Evolutionary conservation across 2,888 invertebrate genomes (phyloP), one percentile per base, ranked within the genome.

Genomic region (Dynastes hyllus): DNA sequence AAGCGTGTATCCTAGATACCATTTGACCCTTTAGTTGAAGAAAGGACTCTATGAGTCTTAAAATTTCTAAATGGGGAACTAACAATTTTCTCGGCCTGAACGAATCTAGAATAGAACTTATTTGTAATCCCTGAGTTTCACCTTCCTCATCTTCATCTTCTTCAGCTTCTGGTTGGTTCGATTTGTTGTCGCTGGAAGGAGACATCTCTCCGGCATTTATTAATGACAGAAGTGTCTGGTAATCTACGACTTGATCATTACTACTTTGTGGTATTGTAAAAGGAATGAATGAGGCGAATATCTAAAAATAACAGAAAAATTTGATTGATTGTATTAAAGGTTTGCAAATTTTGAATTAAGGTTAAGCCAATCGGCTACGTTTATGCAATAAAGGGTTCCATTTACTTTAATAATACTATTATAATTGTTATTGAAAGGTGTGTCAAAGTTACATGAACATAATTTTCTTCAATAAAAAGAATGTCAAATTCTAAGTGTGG

Each of bases 1-100:
- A 61, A 6, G 81, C 82, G 8, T 82, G 79, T 6, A 83, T 2
- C 69, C 84, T 82, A 11, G 81, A 76, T 27, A 80, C 71, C 70
- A 85, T 70, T 80, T 85, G 83, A 6, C 84, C 84, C 73, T 85
- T 86, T 8, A 86, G 80, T 71, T 77, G 80, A 27, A 85, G 75
- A 77, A 85, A 85, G 6, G 83, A 80, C 73, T 86, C 85, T 2
- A 85, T 66, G 1, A 86, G 80, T 58, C 81, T 80, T 4, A 85
- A 78, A 55, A 86, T 79, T 81, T 86, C 86, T 2, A 84, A 32
- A 40, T 85, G 83, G 0, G 85, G 84, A 4, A 75, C 73, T 22
- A 82, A 61, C 40, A 77, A 66, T 40, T 73, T 79, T 16, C 45
- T 73, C 13, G 79, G 79, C 27, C 32, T 45, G 9, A 79, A 79